Evolutionary conservation across 2,113 vertebrate species (phyloP).

Genomic region (Pelecanoides urinatrix): DNA sequence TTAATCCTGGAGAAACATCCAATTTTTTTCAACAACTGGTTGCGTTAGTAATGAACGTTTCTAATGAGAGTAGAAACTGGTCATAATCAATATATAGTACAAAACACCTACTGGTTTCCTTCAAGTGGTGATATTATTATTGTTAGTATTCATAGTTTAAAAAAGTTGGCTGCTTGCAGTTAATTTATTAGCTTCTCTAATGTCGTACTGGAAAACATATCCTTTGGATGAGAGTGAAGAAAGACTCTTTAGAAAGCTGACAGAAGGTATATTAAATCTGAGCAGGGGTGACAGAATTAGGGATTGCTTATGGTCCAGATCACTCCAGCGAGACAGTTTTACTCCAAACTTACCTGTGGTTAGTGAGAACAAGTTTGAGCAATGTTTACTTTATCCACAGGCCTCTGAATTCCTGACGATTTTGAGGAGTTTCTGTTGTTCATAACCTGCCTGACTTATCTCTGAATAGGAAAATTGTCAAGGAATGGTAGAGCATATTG

Average conservation of each 20-base stretch:
- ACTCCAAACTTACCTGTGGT: neutral
- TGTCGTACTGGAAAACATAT: neutral
- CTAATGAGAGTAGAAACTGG: neutral
- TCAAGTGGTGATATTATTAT: neutral
- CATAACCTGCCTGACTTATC: neutral
- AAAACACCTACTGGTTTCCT: neutral
- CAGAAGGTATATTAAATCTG: neutral
- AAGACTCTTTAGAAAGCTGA: neutral
- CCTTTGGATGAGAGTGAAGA: neutral
- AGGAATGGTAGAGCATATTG: neutral
- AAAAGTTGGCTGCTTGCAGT: neutral
- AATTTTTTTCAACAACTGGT: neutral
- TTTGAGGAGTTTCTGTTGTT: neutral
- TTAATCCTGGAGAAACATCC: conserved; percentile 35
- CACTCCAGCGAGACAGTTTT: neutral
- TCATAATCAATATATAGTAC: neutral
- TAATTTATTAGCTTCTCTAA: neutral
- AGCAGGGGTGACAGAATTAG: neutral
- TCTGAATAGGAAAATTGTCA: conserved; percentile 13
- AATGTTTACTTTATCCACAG: neutral
- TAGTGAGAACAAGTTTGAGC: neutral
- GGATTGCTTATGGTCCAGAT: neutral
- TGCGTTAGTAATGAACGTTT: neutral
- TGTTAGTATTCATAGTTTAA: neutral
- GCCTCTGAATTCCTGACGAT: neutral